A percentile compares a stretch with the other conserved stretches of the same genome.
These are phyloP conservation scores for Epizoanthus illoricatus DNA, from an alignment of 92 coral and sea anemone genomes.

Conservation along the genomic window DNA sequence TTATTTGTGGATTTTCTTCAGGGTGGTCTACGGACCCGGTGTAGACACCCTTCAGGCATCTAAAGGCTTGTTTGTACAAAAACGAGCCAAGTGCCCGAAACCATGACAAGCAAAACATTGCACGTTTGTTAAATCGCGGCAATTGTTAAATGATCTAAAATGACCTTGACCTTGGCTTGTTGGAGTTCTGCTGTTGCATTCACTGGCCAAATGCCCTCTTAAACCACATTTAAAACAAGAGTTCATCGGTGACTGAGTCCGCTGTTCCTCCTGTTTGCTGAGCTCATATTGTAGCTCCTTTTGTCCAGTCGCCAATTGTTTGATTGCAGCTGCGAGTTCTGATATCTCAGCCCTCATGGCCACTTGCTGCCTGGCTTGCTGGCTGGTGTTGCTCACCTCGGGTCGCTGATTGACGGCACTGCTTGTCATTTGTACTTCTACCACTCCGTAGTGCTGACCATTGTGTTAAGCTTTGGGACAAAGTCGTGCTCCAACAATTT, in stretches of 20 bases:
- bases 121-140: neutral
- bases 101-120: neutral
- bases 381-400: neutral
- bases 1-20: neutral
- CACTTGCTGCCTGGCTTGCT: neutral
- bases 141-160: neutral
- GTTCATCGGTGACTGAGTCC: neutral
- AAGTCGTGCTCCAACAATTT: constrained; percentile 48
- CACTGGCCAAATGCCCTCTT: neutral
- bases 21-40: neutral
- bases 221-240: constrained; percentile 7
- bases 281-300: neutral
- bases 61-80: too few species aligned
- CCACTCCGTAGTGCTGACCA: constrained; percentile 40
- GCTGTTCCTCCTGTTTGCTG: constrained; percentile 2
- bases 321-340: constrained; percentile 16
- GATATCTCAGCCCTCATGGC: constrained; percentile 3
- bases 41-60: too few species aligned
- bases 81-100: too few species aligned
- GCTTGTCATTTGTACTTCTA: constrained; percentile 10
- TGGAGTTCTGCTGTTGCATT: neutral
- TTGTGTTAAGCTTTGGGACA: constrained; percentile 34
- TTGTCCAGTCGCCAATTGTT: constrained; percentile 11
- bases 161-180: constrained; percentile 8
- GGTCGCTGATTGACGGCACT: constrained; percentile 6